These are phyloP conservation scores for Tragelaphus buxtoni DNA, from an alignment of 2,113 vertebrate genomes.

Conservation along the genomic window DNA sequence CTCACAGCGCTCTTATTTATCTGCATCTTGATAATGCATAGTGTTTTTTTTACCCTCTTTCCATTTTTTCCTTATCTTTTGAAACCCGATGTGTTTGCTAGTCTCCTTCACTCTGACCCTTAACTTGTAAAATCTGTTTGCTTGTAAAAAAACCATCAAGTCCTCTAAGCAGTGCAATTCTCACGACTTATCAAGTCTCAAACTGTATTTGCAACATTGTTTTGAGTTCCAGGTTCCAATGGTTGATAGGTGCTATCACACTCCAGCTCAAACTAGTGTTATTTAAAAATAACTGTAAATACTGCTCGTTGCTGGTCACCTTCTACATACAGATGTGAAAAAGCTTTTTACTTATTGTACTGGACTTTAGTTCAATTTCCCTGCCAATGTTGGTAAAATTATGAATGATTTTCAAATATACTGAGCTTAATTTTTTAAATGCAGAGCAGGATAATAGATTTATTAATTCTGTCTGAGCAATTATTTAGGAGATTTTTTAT, in stretches of 20 bases:
- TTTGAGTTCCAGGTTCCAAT: background rate
- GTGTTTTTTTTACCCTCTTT: background rate
- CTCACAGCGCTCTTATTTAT: background rate
- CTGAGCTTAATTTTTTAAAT: background rate
- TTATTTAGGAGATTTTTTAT: background rate
- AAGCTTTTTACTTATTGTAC: background rate
- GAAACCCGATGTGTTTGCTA: slow-evolving; percentile 7
- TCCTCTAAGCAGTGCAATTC: background rate
- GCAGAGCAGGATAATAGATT: background rate
- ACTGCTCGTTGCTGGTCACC: background rate
- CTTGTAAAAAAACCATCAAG: background rate
- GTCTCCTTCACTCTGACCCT: background rate
- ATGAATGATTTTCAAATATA: background rate
- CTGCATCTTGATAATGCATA: background rate
- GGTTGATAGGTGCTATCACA: background rate
- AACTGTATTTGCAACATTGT: background rate
- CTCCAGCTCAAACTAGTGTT: background rate
- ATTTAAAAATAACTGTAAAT: background rate
- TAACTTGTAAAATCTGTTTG: background rate
- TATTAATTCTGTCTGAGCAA: background rate
- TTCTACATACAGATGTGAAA: background rate
- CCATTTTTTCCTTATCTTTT: slow-evolving; percentile 35
- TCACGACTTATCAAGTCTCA: background rate
- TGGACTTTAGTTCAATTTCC: background rate
- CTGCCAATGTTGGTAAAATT: background rate